A percentile compares a stretch with the other conserved stretches of the same genome.
phyloP scores from a whole-genome alignment of 2,113 vertebrate species.

The Motacilla tschutschensis region DNA sequence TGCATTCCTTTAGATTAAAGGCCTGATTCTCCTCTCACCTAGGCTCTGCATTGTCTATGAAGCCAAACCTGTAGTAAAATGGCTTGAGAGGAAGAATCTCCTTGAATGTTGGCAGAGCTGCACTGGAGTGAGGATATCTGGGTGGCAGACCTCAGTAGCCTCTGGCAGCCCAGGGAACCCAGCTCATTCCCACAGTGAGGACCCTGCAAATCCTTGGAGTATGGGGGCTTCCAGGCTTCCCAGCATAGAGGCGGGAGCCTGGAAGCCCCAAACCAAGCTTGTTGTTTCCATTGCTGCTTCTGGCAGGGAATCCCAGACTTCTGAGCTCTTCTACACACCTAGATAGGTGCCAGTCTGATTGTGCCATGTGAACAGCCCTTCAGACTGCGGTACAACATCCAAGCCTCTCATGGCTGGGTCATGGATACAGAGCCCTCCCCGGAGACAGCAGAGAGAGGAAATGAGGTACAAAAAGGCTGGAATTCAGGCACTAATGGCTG shows the following conservation, averaged over 20 bases:
- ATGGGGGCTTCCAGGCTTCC: not conserved
- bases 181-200: not conserved
- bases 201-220: not conserved
- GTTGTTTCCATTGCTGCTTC: not conserved
- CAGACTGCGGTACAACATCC: not conserved
- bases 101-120: not conserved
- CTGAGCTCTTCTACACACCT: not conserved
- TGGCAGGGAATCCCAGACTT: not conserved
- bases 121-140: not conserved
- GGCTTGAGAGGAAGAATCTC: not conserved
- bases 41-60: not conserved
- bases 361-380: not conserved
- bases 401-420: not conserved
- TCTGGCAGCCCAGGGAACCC: not conserved
- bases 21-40: not conserved
- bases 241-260: not conserved
- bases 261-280: not conserved
- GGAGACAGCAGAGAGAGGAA: not conserved
- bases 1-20: not conserved
- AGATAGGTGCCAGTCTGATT: not conserved
- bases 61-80: not conserved
- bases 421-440: not conserved
- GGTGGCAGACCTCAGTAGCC: not conserved
- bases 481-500: not conserved
- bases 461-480: not conserved